Base-by-base conservation (phyloP, 2,888 invertebrate genomes). In the Sturmia bella region DNA sequence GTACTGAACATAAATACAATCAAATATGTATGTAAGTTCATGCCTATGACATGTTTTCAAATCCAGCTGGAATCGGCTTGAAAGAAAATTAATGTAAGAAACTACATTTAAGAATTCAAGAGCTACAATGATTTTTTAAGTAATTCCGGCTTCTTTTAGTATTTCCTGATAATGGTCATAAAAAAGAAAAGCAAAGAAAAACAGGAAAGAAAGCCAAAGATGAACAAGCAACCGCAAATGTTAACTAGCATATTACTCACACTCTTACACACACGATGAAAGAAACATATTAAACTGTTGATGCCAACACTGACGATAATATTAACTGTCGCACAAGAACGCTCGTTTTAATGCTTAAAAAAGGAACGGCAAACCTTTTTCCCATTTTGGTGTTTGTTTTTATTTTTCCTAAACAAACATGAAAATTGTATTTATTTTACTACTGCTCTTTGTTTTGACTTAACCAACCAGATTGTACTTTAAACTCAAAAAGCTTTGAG, bases 111-210 rank as follows among this genome's bases (percentile, higher is more conserved):
- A 69, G 56, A 80, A 57, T 74, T 69, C 69, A 37, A 63, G n/a
- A 17, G 21, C 13, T 41, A 39, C 39, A 61, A 73, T 56, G 63
- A 15, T 54, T 54, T 80, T 64, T 48, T 56, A 76, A 68, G 68
- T 68, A 72, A 76, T 76, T 76, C 76, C 72, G 80, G 72, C 63
- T 43, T 76, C 70, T 76, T 56, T 68, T 48, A 61, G 19, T 56
- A 76, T 80, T 66, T 80, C 66, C 77, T 83, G 73, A 72, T 63
- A 83, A 83, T 70, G 85, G 69, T 32, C 32, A 32, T 61, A 48
- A 78, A 48, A 75, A 84, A 81, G 70, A 85, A 84, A 83, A 85
- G 77, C 6, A 83, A n/a, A n/a, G n/a, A 85, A 84, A 81, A 83
- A 15, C 15, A 32, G 21, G n/a, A 66, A 32, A 43, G 39, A n/a